These are phyloP conservation scores for Trichacis sp. DNA, from an alignment of 2,888 invertebrate genomes.

Conservation along the genomic window DNA sequence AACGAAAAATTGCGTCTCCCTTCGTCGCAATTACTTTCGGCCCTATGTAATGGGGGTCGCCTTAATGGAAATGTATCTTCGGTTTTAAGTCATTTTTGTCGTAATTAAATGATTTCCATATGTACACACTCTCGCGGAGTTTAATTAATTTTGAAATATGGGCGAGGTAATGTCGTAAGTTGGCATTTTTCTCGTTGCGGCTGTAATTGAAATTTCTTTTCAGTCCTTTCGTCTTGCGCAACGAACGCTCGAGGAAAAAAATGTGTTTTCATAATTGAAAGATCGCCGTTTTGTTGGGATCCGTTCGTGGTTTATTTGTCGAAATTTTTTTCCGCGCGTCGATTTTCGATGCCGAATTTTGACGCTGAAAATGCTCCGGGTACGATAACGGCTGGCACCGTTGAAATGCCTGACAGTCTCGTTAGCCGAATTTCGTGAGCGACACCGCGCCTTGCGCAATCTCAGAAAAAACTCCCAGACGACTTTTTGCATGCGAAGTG, in stretches of 20 bases:
- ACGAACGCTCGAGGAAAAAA: not conserved
- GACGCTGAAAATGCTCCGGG: constrained; percentile 9
- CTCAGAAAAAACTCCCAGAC: constrained; percentile 23
- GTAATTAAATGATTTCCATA: not conserved
- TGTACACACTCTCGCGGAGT: not conserved
- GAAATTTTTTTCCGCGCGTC: not conserved
- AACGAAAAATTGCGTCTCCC: too few relatives aligned
- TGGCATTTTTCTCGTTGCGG: not conserved
- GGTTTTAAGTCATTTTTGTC: not conserved
- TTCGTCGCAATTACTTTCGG: not conserved
- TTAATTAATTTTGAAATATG: constrained; percentile 4
- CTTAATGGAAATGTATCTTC: not conserved
- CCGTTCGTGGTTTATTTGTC: not conserved
- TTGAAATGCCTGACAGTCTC: constrained; percentile 15
- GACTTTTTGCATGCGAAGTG: constrained; percentile 49
- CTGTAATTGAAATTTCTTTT: not conserved
- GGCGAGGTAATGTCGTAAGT: not conserved
- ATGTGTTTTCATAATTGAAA: not conserved
- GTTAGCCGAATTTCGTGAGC: constrained; percentile 39
- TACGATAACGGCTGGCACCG: constrained; percentile 2
- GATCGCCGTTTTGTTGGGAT: not conserved
- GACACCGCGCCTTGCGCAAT: constrained; percentile 27
- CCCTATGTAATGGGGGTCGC: not conserved
- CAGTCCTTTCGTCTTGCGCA: not conserved
- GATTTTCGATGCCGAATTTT: not conserved